A percentile compares a stretch with the other conserved stretches of the same genome.
phyloP scores from a whole-genome alignment of 1,140 invertebrate species.

The Latrodectus geometricus region DNA sequence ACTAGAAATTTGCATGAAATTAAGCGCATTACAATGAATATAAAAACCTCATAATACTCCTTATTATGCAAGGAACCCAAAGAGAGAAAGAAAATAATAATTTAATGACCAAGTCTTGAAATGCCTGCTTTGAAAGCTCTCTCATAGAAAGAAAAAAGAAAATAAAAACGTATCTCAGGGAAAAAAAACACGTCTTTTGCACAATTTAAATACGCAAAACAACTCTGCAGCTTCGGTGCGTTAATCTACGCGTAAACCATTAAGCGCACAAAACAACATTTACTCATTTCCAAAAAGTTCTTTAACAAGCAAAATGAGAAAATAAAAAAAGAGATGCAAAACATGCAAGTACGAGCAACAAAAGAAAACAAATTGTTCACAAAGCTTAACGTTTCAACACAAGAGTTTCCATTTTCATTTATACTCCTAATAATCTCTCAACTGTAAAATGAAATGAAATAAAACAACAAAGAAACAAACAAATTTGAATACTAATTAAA shows the following conservation, averaged over 20 bases:
- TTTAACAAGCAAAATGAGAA: constrained; percentile 16
- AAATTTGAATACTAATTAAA: constrained; percentile 62
- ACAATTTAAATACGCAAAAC: constrained; percentile 34
- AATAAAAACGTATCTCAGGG: neutral
- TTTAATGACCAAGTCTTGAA: constrained; percentile 1
- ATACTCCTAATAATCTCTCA: constrained; percentile 58
- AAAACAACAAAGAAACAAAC: constrained; percentile 23
- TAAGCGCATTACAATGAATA: constrained; percentile 22
- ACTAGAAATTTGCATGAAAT: constrained; percentile 4
- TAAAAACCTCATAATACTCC: constrained; percentile 27
- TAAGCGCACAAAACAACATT: constrained; percentile 45
- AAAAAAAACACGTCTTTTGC: constrained; percentile 5
- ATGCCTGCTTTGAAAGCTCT: neutral
- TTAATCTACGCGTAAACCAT: constrained; percentile 55
- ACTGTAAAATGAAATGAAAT: constrained; percentile 29
- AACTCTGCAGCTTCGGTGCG: constrained; percentile 7
- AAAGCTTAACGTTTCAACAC: constrained; percentile 58
- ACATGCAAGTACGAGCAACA: neutral
- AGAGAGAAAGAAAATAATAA: neutral
- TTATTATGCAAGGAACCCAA: neutral
- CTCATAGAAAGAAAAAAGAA: constrained; percentile 6
- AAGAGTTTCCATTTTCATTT: constrained; percentile 58
- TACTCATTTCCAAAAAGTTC: constrained; percentile 34
- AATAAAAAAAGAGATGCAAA: constrained; percentile 21
- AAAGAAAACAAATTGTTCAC: constrained; percentile 51